Conservation (phyloP, 2,113 vertebrate genomes). For the Micronycteris hirsuta region DNA sequence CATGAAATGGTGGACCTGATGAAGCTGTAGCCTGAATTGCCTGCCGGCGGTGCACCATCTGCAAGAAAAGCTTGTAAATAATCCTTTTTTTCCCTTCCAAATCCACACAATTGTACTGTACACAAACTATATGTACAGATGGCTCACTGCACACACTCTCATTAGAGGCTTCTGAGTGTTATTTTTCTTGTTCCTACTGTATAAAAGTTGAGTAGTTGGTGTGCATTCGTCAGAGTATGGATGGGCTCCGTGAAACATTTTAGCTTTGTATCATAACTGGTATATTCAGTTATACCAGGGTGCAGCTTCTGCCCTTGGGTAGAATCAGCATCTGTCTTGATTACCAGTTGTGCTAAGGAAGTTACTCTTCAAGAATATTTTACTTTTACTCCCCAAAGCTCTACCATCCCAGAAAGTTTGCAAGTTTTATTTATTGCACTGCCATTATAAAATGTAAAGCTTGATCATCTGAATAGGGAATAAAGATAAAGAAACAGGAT, state of each 20-base stretch:
- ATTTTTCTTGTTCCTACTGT: neutral
- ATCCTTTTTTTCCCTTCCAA: conserved; percentile 23
- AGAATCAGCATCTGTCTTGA: neutral
- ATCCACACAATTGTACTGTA: conserved; percentile 36
- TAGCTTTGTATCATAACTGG: neutral
- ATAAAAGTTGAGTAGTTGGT: neutral
- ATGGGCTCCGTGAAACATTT: neutral
- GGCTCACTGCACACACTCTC: neutral
- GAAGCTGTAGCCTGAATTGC: neutral
- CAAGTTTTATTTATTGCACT: conserved; percentile 21
- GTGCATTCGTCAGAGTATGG: neutral
- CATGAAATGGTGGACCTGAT: neutral
- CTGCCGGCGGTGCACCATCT: neutral
- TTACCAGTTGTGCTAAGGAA: neutral
- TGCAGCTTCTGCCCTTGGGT: neutral
- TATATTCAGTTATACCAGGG: neutral
- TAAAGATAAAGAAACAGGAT: conserved; percentile 21
- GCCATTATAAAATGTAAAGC: conserved; percentile 16
- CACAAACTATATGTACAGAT: conserved; percentile 43
- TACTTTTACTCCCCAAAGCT: conserved; percentile 4
- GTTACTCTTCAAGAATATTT: neutral
- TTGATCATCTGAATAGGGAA: conserved; percentile 7
- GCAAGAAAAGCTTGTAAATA: conserved; percentile 27
- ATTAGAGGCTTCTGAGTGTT: neutral
- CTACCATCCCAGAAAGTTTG: neutral